Evolutionary conservation across 2,888 invertebrate genomes (phyloP).

Genomic region (Idaea straminata): DNA sequence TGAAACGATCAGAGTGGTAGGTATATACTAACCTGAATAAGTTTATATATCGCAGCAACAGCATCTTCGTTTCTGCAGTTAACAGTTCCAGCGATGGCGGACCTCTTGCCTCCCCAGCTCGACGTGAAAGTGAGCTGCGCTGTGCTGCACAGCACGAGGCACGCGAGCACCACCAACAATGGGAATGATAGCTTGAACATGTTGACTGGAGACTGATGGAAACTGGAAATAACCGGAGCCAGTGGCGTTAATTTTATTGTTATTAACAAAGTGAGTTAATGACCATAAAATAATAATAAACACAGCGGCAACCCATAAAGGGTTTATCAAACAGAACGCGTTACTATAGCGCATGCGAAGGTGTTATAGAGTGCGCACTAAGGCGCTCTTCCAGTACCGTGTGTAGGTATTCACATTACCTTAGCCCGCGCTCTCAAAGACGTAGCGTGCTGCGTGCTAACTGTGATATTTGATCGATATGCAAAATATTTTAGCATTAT

Average conservation of each 20-base stretch:
- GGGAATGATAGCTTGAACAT: conserved; percentile 48
- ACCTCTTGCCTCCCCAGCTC: conserved; percentile 75
- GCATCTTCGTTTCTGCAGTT: conserved; percentile 62
- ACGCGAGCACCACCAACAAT: conserved; percentile 46
- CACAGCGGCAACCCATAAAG: neutral
- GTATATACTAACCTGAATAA: conserved; percentile 62
- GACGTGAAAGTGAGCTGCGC: conserved; percentile 81
- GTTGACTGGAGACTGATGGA: neutral
- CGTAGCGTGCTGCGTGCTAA: too few relatives aligned
- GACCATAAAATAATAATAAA: neutral
- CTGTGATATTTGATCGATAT: too few relatives aligned
- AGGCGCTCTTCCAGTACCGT: too few relatives aligned
- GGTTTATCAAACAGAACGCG: too few relatives aligned
- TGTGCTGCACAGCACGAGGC: conserved; percentile 45
- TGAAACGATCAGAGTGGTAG: neutral
- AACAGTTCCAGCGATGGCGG: conserved; percentile 41
- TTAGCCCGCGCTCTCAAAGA: too few relatives aligned
- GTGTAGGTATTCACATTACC: too few relatives aligned
- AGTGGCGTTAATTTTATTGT: neutral
- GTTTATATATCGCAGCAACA: conserved; percentile 54
- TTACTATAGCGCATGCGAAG: too few relatives aligned
- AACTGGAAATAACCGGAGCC: neutral
- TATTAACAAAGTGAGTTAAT: neutral
- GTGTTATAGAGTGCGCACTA: too few relatives aligned
- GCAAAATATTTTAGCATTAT: too few relatives aligned